Conservation (phyloP, 2,888 invertebrate genomes). For the Cynaeus angustus region DNA sequence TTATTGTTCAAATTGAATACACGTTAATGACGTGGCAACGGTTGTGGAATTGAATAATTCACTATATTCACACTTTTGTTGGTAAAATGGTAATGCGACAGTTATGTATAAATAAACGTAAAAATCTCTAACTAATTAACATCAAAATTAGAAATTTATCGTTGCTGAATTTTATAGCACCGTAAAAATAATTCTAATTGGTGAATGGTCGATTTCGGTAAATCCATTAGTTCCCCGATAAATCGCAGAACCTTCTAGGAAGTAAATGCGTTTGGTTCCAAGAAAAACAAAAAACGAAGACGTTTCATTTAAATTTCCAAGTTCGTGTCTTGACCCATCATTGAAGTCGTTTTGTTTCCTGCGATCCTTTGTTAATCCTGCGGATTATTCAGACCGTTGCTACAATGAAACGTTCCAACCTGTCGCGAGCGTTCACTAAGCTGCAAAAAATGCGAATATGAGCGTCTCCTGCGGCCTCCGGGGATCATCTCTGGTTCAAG, state of each 20-base stretch:
- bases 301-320: neutral
- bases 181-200: conserved; percentile 31
- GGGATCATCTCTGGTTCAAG: conserved; percentile 40
- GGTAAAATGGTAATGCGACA: neutral
- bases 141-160: conserved; percentile 13
- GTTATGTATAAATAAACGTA: conserved; percentile 5
- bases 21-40: conserved; percentile 29
- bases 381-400: conserved; percentile 11
- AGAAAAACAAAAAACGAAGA: neutral
- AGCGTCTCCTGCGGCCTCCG: conserved; percentile 40
- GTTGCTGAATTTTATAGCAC: conserved; percentile 11
- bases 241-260: neutral
- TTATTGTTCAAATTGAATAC: conserved; percentile 37
- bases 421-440: conserved; percentile 25
- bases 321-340: conserved; percentile 3
- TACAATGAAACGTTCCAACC: conserved; percentile 32
- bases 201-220: neutral
- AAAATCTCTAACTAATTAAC: neutral
- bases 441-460: conserved; percentile 39
- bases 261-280: neutral
- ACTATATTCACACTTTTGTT: conserved; percentile 8
- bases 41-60: conserved; percentile 17
- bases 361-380: conserved; percentile 16
- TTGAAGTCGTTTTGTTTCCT: conserved; percentile 5
- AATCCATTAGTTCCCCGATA: conserved; percentile 17